Percentiles rank a stretch among this genome's conserved stretches.
phyloP scores from a whole-genome alignment of 2,888 invertebrate species.

The Caenorhabditis macrosperma region DNA sequence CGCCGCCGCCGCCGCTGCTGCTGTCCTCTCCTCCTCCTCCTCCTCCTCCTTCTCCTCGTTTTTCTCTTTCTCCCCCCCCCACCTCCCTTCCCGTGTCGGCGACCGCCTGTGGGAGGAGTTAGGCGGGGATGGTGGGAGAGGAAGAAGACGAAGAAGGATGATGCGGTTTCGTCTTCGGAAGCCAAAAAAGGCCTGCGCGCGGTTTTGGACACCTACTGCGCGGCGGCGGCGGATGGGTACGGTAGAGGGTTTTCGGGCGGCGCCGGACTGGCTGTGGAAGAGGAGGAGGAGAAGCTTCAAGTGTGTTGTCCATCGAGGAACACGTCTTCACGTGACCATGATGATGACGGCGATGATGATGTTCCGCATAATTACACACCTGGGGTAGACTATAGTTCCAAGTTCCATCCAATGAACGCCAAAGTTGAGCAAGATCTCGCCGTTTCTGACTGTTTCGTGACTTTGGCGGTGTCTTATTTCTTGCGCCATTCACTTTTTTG shows the following conservation, averaged over 20 bases:
- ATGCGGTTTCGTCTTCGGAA: neutral
- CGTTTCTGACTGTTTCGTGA: too few species aligned
- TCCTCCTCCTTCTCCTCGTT: neutral
- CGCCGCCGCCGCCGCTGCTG: neutral
- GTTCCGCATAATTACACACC: too few species aligned
- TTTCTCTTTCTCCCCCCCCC: neutral
- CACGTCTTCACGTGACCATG: too few species aligned
- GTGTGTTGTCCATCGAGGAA: too few species aligned
- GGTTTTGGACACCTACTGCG: neutral
- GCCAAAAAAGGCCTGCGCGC: neutral
- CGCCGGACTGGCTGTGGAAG: neutral
- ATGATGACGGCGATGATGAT: too few species aligned
- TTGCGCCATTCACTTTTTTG: too few species aligned
- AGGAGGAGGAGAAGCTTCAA: too few species aligned
- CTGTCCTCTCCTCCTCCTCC: neutral
- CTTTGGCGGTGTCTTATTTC: too few species aligned
- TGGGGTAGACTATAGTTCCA: too few species aligned
- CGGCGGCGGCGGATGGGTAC: neutral
- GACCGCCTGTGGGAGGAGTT: slow-evolving; percentile 9
- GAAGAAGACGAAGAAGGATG: neutral
- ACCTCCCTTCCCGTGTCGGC: neutral
- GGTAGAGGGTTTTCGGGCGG: neutral
- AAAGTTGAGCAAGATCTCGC: too few species aligned
- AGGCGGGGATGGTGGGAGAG: neutral
- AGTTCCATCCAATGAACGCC: too few species aligned